These are phyloP conservation scores for Leuciscus idus DNA, from an alignment of 2,113 vertebrate species.

Conservation along the genomic window DNA sequence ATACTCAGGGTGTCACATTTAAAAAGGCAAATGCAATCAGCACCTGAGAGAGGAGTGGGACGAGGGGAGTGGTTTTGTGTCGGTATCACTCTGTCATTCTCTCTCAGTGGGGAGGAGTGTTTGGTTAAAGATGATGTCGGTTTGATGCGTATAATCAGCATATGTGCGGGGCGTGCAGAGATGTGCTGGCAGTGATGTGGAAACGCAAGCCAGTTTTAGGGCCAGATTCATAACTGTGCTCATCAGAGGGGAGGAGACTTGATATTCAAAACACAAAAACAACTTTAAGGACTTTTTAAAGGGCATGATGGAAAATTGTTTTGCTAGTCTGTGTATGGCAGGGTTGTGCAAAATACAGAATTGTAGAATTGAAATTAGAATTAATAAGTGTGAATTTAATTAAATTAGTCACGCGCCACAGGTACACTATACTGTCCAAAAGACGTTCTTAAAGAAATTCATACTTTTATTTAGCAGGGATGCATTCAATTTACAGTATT, in stretches of 20 bases:
- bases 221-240: slow-evolving; percentile 25
- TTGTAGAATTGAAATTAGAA: too few relatives aligned
- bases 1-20: slow-evolving; percentile 36
- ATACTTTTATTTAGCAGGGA: too few relatives aligned
- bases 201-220: slow-evolving; percentile 20
- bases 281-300: slow-evolving; percentile 46
- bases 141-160: slow-evolving; percentile 45
- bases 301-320: slow-evolving; percentile 23
- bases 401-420: too few relatives aligned
- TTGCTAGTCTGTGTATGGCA: neutral
- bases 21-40: slow-evolving; percentile 58
- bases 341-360: neutral
- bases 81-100: slow-evolving; percentile 26
- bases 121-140: slow-evolving; percentile 58
- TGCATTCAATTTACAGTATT: too few relatives aligned
- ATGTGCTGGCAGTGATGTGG: slow-evolving; percentile 13
- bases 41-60: slow-evolving; percentile 33
- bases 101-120: slow-evolving; percentile 54
- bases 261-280: slow-evolving; percentile 33
- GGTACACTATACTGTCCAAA: too few relatives aligned
- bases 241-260: slow-evolving; percentile 42
- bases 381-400: too few relatives aligned
- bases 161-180: slow-evolving; percentile 26
- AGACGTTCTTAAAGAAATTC: too few relatives aligned
- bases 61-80: slow-evolving; percentile 58